Conservation (phyloP, 2,888 invertebrate species). For the Microchrysa polita region DNA sequence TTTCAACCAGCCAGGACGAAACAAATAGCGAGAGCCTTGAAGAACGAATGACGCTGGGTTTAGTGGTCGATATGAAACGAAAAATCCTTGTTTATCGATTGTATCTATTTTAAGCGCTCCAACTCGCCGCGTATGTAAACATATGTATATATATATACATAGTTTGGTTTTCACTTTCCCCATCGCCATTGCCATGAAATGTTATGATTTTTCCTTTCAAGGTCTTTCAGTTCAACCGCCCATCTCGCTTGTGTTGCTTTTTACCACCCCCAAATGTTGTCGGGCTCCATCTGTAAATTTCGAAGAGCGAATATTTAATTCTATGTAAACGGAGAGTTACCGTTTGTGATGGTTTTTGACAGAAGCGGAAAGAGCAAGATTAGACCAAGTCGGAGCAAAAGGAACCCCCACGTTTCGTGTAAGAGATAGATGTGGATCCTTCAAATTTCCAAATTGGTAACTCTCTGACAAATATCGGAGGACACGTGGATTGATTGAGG, state of each 20-base stretch:
- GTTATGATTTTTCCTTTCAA: constrained; percentile 48
- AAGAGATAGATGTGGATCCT: too few species aligned
- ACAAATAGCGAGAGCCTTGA: background rate
- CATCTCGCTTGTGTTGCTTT: background rate
- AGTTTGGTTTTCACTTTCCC: constrained; percentile 42
- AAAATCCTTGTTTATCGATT: constrained; percentile 44
- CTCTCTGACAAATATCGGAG: background rate
- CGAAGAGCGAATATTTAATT: background rate
- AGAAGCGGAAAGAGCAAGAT: too few species aligned
- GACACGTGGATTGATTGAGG: constrained; percentile 43
- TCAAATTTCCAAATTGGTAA: constrained; percentile 20
- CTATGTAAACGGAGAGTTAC: background rate
- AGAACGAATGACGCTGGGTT: constrained; percentile 25
- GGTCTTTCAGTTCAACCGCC: constrained; percentile 44
- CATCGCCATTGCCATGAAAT: constrained; percentile 40
- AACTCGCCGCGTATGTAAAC: constrained; percentile 29
- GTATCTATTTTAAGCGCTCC: constrained; percentile 31
- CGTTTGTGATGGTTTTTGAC: background rate
- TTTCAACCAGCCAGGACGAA: constrained; percentile 12
- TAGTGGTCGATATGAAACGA: constrained; percentile 11
- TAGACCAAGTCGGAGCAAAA: too few species aligned
- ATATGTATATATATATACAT: constrained; percentile 23
- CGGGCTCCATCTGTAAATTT: background rate
- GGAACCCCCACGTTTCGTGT: too few species aligned
- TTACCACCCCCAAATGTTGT: background rate